phyloP scores from a whole-genome alignment of 2,888 invertebrate species.

The Ceramica pisi region DNA sequence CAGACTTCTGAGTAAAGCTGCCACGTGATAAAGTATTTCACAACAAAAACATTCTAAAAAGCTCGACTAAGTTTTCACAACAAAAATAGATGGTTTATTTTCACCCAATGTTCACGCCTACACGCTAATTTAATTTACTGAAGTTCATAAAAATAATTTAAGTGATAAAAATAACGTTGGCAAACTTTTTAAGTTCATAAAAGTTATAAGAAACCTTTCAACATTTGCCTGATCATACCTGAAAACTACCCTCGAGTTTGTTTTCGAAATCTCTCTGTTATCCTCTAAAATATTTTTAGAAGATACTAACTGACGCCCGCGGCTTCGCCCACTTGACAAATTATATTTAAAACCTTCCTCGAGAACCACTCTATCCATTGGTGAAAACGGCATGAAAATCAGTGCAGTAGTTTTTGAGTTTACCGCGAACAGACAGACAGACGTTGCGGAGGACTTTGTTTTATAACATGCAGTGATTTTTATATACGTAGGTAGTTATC shows the following conservation, averaged over 20 bases:
- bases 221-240: constrained; percentile 35
- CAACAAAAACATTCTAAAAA: neutral
- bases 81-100: constrained; percentile 29
- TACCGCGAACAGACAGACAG: too few species aligned
- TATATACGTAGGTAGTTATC: constrained; percentile 55
- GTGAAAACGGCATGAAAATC: too few species aligned
- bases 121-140: constrained; percentile 25
- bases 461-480: too few species aligned
- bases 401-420: too few species aligned
- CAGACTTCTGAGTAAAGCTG: neutral
- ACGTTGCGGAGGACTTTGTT: too few species aligned
- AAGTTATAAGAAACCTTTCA: constrained; percentile 44
- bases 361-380: too few species aligned
- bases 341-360: too few species aligned
- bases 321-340: too few species aligned
- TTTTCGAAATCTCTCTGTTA: constrained; percentile 39
- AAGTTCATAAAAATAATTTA: constrained; percentile 17
- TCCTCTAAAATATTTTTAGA: constrained; percentile 45
- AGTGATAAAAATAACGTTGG: constrained; percentile 31
- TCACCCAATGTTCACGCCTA: constrained; percentile 5
- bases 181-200: constrained; percentile 31
- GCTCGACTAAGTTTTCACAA: neutral
- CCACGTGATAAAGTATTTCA: constrained; percentile 7
- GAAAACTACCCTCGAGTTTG: constrained; percentile 41
- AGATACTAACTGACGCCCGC: too few species aligned